Evolutionary conservation across 2,888 invertebrate genomes (phyloP).

Genomic region (Ennomos fuscantarius): DNA sequence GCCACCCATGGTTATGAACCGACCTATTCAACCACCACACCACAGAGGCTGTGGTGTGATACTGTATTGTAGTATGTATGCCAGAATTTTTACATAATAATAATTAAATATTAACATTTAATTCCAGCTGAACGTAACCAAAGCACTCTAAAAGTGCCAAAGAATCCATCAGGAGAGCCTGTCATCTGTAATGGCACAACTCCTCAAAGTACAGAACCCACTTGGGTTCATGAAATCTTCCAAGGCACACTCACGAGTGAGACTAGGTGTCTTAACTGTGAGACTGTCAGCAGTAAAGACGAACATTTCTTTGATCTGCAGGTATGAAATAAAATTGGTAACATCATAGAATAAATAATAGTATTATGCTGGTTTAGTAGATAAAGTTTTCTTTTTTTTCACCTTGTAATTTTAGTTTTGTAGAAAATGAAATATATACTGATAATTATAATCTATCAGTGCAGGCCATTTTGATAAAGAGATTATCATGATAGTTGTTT

Average conservation of each 20-base stretch:
- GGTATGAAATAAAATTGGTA: conserved; percentile 46
- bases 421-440: no score
- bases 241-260: conserved; percentile 99
- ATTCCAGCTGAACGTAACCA: conserved; percentile 90
- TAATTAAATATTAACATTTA: neutral
- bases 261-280: conserved; percentile 99
- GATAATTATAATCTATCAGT: no score
- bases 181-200: conserved; percentile 72
- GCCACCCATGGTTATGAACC: no score
- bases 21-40: no score
- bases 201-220: conserved; percentile 90
- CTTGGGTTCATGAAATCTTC: conserved; percentile 99
- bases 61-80: neutral
- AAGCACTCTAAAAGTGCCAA: conserved; percentile 87
- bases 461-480: no score
- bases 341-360: no score
- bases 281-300: conserved; percentile 99
- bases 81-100: neutral
- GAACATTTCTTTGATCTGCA: conserved; percentile 99
- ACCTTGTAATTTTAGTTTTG: neutral
- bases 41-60: no score
- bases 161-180: conserved; percentile 74
- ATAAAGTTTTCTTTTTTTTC: no score
- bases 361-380: no score
- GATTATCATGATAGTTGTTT: no score